Evolutionary conservation across 1,140 invertebrate species (phyloP).

Genomic region (Zaprionus nigranus): DNA sequence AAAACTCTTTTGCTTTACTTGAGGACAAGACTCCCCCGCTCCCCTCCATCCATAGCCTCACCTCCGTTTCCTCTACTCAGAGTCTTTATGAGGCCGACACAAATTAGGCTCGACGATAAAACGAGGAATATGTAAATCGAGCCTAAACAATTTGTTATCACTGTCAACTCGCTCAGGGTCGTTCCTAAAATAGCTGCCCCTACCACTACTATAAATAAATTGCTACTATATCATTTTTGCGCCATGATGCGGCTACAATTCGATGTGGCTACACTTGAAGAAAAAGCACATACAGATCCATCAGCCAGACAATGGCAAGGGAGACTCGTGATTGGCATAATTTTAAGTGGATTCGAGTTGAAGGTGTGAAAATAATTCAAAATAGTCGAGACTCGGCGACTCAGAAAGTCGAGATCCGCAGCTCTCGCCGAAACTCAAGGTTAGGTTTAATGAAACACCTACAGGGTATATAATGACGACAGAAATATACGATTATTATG

Average conservation of each 20-base stretch:
- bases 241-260: conserved; percentile 53
- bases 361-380: conserved; percentile 79
- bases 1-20: conserved; percentile 16
- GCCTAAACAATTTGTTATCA: conserved; percentile 46
- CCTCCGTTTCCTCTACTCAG: background rate
- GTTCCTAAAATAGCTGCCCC: conserved; percentile 28
- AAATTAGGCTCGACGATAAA: conserved; percentile 33
- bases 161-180: conserved; percentile 19
- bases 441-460: conserved; percentile 81
- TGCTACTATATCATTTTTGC: conserved; percentile 39
- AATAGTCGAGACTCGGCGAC: conserved; percentile 50
- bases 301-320: conserved; percentile 31
- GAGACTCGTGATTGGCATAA: conserved; percentile 75
- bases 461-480: conserved; percentile 56
- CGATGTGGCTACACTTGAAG: conserved; percentile 37
- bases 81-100: background rate
- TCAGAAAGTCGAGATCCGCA: conserved; percentile 7
- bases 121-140: conserved; percentile 42
- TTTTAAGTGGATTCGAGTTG: conserved; percentile 63
- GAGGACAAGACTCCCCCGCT: background rate
- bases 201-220: conserved; percentile 21
- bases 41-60: background rate
- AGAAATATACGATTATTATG: conserved; percentile 46
- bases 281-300: conserved; percentile 15
- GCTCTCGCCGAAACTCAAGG: conserved; percentile 62